Evolutionary conservation across 1,140 invertebrate species (phyloP).

Genomic region (Kradibia gibbosae): DNA sequence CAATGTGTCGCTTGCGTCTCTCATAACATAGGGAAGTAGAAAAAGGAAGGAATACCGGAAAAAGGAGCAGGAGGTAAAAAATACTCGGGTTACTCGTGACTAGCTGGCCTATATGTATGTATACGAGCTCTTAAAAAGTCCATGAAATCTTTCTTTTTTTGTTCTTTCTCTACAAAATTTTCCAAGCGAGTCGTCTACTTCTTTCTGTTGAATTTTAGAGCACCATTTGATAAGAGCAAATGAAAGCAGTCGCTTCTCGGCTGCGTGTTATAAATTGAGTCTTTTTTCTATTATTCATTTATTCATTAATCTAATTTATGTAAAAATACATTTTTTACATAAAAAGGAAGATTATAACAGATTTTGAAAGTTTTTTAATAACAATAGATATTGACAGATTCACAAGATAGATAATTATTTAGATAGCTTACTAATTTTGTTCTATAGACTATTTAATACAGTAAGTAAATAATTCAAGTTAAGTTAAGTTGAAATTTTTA

Average conservation of each 20-base stretch:
- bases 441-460: too few relatives aligned
- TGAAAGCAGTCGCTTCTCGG: slow-evolving; percentile 1
- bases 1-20: slow-evolving; percentile 22
- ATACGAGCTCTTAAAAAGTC: slow-evolving; percentile 34
- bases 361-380: too few relatives aligned
- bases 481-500: too few relatives aligned
- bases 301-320: not conserved
- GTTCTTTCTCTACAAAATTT: slow-evolving; percentile 26
- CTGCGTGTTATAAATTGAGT: slow-evolving; percentile 6
- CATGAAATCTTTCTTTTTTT: not conserved
- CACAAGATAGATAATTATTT: too few relatives aligned
- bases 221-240: slow-evolving; percentile 38
- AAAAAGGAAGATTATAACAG: too few relatives aligned
- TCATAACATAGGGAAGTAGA: slow-evolving; percentile 33
- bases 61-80: slow-evolving; percentile 34
- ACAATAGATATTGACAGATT: too few relatives aligned
- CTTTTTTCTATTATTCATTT: not conserved
- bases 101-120: not conserved
- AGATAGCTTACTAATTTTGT: too few relatives aligned
- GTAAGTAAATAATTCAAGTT: too few relatives aligned
- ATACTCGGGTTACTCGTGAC: slow-evolving; percentile 14
- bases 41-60: slow-evolving; percentile 13
- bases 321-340: not conserved
- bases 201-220: slow-evolving; percentile 25
- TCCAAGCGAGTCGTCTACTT: slow-evolving; percentile 12